phyloP scores from a whole-genome alignment of 2,113 vertebrate species.

The Leptocoma aspasia region DNA sequence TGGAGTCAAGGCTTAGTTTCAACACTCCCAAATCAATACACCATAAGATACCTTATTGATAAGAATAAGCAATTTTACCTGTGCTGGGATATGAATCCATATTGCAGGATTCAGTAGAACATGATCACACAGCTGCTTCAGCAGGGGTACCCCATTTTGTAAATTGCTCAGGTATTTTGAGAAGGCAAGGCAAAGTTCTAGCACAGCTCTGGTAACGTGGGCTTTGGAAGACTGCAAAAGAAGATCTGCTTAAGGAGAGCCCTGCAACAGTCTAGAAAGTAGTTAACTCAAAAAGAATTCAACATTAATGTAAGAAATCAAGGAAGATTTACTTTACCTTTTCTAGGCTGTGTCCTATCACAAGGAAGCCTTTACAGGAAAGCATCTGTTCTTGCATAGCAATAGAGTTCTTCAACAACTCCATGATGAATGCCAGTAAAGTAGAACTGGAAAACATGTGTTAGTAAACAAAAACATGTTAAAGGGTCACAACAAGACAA shows the following conservation, averaged over 20 bases:
- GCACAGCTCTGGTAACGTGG: conserved; percentile 87
- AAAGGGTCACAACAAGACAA: not conserved
- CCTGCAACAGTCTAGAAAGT: not conserved
- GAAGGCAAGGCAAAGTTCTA: conserved; percentile 94
- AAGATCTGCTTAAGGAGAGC: not conserved
- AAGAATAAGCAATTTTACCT: conserved; percentile 72
- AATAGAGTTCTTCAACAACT: conserved; percentile 94
- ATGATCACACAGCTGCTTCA: conserved; percentile 97
- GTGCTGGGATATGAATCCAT: conserved; percentile 96
- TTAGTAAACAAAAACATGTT: not conserved
- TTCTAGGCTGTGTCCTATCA: conserved; percentile 94
- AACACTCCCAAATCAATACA: not conserved
- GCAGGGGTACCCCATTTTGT: conserved; percentile 87
- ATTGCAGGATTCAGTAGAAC: conserved; percentile 96
- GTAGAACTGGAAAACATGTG: conserved; percentile 82
- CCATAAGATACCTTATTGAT: accelerated
- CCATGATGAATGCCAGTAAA: conserved; percentile 94
- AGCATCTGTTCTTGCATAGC: conserved; percentile 99
- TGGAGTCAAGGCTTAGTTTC: not conserved
- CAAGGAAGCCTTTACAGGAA: conserved; percentile 96
- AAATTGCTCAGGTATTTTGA: conserved; percentile 95
- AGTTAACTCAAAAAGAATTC: not conserved
- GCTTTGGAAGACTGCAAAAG: conserved; percentile 89
- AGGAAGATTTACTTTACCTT: conserved; percentile 80
- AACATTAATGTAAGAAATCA: not conserved